These are phyloP conservation scores for Meta bourneti DNA, from an alignment of 2,888 invertebrate genomes.

Conservation along the genomic window DNA sequence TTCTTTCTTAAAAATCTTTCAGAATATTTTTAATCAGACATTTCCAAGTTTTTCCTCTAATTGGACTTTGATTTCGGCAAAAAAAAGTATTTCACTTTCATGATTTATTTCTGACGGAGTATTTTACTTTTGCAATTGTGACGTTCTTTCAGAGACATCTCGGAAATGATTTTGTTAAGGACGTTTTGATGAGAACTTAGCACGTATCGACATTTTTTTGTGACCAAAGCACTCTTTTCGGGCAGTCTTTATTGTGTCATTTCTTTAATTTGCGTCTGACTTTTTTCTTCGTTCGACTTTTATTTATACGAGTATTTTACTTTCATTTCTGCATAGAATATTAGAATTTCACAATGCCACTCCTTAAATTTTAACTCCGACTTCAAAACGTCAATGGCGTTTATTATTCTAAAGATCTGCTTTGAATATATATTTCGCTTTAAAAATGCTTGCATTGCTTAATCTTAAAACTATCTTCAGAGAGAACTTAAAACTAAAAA, in stretches of 20 bases:
- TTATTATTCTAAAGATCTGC: too few species aligned
- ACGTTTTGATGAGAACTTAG: slow-evolving; percentile 9
- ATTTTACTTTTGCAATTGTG: neutral
- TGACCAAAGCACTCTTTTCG: neutral
- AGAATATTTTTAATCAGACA: slow-evolving; percentile 52
- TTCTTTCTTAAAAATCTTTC: slow-evolving; percentile 9
- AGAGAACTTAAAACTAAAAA: too few species aligned
- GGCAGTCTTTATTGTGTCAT: neutral
- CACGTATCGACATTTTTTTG: neutral
- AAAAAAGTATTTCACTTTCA: slow-evolving; percentile 8
- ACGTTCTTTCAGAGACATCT: neutral
- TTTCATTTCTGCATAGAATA: too few species aligned
- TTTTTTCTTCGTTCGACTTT: neutral
- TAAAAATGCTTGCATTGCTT: too few species aligned
- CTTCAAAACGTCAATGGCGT: too few species aligned
- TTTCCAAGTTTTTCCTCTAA: slow-evolving; percentile 24
- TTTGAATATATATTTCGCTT: too few species aligned
- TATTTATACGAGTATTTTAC: too few species aligned
- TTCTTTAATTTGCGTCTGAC: neutral
- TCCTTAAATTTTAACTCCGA: too few species aligned
- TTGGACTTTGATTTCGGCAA: slow-evolving; percentile 52
- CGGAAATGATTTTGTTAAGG: slow-evolving; percentile 15
- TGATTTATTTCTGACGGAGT: slow-evolving; percentile 11
- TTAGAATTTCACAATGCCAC: too few species aligned
- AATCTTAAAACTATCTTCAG: too few species aligned